Percentiles rank a stretch among this genome's conserved stretches.
Conservation (phyloP, 1,140 invertebrate species). For the Adelges cooleyi region DNA sequence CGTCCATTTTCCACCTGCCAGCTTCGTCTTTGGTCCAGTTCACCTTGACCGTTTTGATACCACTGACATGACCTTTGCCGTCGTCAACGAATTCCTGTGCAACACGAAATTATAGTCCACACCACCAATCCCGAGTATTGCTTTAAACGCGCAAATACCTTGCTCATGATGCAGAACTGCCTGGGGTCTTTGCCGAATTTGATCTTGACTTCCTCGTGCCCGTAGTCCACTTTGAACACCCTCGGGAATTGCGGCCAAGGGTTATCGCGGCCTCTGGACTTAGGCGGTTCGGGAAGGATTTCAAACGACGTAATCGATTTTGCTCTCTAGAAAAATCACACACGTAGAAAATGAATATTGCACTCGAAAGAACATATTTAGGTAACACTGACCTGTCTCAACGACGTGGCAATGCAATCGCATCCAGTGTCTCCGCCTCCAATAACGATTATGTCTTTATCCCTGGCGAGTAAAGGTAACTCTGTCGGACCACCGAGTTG, state of each 20-base stretch:
- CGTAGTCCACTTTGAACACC: constrained; percentile 95
- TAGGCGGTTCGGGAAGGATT: constrained; percentile 86
- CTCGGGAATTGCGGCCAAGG: constrained; percentile 98
- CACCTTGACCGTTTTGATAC: constrained; percentile 79
- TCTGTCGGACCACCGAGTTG: constrained; percentile 61
- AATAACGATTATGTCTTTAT: constrained; percentile 92
- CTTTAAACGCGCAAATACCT: constrained; percentile 43
- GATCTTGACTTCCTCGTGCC: constrained; percentile 90
- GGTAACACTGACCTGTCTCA: constrained; percentile 58
- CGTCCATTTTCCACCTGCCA: constrained; percentile 89
- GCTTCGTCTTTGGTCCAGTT: constrained; percentile 87
- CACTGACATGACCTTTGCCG: constrained; percentile 76
- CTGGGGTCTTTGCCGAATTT: constrained; percentile 89
- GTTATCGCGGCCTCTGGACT: constrained; percentile 66
- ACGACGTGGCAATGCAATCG: constrained; percentile 96
- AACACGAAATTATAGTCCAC: background rate
- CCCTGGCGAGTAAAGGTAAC: constrained; percentile 64
- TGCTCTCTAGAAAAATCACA: constrained; percentile 54
- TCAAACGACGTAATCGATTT: constrained; percentile 93
- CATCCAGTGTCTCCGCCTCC: constrained; percentile 99
- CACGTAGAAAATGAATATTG: too few species aligned
- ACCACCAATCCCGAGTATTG: background rate
- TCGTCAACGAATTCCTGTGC: constrained; percentile 88
- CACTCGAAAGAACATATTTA: background rate
- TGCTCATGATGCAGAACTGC: constrained; percentile 84